phyloP scores from a whole-genome alignment of 1,140 invertebrate species.

The Lycorma delicatula region DNA sequence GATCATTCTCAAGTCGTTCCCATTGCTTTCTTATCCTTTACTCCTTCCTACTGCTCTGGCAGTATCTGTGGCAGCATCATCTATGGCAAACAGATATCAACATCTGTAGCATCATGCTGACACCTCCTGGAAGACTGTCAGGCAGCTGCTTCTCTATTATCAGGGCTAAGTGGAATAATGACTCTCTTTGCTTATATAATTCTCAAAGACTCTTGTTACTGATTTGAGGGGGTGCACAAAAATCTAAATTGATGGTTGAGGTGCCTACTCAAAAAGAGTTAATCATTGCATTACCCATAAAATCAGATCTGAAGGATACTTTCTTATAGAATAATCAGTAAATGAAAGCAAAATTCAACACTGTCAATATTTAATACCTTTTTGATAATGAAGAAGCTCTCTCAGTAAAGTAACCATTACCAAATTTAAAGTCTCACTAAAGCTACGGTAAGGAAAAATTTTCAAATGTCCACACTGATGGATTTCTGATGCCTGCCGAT shows the following conservation, averaged over 20 bases:
- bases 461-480: conserved; percentile 52
- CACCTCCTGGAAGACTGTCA: too few relatives aligned
- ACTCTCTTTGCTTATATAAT: too few relatives aligned
- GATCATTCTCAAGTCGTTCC: too few relatives aligned
- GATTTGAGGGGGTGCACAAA: too few relatives aligned
- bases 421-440: conserved; percentile 90
- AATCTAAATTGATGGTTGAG: neutral
- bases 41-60: too few relatives aligned
- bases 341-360: neutral
- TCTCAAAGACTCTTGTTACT: too few relatives aligned
- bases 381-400: conserved; percentile 84
- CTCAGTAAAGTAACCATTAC: conserved; percentile 86
- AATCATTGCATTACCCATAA: neutral
- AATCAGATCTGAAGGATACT: neutral
- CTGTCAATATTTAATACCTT: conserved; percentile 44
- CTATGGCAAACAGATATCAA: too few relatives aligned
- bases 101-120: too few relatives aligned
- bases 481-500: conserved; percentile 74
- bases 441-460: conserved; percentile 80
- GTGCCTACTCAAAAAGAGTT: neutral
- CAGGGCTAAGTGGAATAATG: too few relatives aligned
- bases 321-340: neutral
- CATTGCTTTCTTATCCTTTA: too few relatives aligned
- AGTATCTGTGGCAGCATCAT: too few relatives aligned
- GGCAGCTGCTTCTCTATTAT: too few relatives aligned